Percentiles rank a stretch among this genome's conserved stretches.
phyloP scores from a whole-genome alignment of 1,140 invertebrate species.

The Philotrypesis tridentata region DNA sequence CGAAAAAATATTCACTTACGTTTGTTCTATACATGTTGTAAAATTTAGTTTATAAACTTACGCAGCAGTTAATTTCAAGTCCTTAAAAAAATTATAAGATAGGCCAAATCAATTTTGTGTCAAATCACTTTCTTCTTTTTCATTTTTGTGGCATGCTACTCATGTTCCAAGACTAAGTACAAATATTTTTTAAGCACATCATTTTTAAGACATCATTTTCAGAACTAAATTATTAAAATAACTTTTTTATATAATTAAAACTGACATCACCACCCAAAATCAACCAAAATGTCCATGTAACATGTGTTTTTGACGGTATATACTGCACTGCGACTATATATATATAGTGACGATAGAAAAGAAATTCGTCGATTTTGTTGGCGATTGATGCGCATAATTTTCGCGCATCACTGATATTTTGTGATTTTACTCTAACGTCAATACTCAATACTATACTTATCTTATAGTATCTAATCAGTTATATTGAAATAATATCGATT shows the following conservation, averaged over 20 bases:
- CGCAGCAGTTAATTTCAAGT: too few relatives aligned
- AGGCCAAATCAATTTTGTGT: background rate
- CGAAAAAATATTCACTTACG: slow-evolving; percentile 49
- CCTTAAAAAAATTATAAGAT: too few relatives aligned
- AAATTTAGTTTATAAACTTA: background rate
- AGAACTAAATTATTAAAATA: background rate
- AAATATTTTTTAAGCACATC: background rate
- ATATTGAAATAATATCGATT: too few relatives aligned
- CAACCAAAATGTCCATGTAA: too few relatives aligned
- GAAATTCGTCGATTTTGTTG: too few relatives aligned
- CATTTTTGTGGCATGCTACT: background rate
- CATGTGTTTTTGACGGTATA: too few relatives aligned
- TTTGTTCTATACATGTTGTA: slow-evolving; percentile 57
- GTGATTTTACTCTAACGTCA: too few relatives aligned
- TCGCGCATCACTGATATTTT: too few relatives aligned
- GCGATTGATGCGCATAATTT: background rate
- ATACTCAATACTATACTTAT: too few relatives aligned
- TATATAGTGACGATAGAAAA: background rate
- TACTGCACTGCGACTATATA: background rate
- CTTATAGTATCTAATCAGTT: too few relatives aligned
- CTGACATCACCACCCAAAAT: background rate
- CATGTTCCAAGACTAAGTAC: too few relatives aligned
- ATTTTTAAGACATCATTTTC: background rate
- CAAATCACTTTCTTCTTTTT: background rate
- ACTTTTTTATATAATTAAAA: background rate